Percentiles rank a stretch among this genome's conserved stretches.
Conservation (phyloP, 2,113 vertebrate genomes). For the Apteryx mantelli region DNA sequence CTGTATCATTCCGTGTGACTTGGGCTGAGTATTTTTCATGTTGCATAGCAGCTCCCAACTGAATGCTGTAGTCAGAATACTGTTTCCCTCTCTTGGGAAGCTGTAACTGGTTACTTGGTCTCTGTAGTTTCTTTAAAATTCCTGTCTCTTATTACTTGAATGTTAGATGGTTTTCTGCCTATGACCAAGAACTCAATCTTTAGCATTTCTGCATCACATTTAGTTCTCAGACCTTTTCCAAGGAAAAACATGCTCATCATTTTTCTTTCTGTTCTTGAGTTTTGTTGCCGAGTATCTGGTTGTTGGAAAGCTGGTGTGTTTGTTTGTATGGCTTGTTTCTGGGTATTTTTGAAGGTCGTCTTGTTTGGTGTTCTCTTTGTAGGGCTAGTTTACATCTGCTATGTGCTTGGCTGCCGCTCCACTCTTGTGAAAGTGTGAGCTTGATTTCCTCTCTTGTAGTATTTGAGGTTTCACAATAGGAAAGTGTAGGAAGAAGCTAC, state of each 20-base stretch:
- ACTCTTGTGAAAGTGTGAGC: not conserved
- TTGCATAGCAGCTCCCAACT: not conserved
- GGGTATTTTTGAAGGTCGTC: not conserved
- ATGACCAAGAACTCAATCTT: not conserved
- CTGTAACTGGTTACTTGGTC: not conserved
- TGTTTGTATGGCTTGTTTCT: not conserved
- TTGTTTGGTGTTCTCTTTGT: not conserved
- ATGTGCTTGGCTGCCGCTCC: not conserved
- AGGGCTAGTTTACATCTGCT: not conserved
- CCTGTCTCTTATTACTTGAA: not conserved
- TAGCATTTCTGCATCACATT: not conserved
- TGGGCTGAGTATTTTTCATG: not conserved
- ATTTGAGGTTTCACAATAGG: not conserved
- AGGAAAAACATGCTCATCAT: not conserved
- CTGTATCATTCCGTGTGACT: not conserved
- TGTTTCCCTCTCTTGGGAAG: not conserved
- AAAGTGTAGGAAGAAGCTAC: not conserved
- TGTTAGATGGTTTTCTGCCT: not conserved
- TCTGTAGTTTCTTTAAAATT: not conserved
- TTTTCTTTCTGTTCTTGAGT: not conserved
- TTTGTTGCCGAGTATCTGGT: not conserved
- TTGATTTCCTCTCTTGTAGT: not conserved
- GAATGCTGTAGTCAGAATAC: not conserved
- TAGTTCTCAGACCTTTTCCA: not conserved
- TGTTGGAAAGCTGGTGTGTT: not conserved